Evolutionary conservation across 2,797 vertebrate genomes (phyloP).

Genomic region (Eidolon dupreanum): DNA sequence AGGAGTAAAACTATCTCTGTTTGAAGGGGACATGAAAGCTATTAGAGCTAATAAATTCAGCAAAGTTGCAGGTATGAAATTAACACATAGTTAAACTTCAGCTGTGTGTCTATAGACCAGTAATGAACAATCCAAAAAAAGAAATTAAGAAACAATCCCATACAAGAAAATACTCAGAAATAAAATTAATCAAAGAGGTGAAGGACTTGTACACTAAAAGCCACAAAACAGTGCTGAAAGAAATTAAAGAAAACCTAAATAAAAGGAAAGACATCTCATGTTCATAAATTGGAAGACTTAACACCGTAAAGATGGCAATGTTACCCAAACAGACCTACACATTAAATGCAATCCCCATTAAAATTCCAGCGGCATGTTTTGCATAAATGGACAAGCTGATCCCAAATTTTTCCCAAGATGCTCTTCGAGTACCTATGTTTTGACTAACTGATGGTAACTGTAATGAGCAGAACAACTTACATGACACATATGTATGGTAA

Average conservation of each 20-base stretch:
- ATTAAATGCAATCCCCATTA: not conserved
- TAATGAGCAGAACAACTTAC: not conserved
- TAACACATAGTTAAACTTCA: not conserved
- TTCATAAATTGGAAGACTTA: not conserved
- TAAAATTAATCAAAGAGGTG: not conserved
- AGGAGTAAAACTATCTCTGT: not conserved
- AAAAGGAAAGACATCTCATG: not conserved
- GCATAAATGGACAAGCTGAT: not conserved
- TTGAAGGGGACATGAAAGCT: not conserved
- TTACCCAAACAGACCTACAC: not conserved
- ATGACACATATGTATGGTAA: not conserved
- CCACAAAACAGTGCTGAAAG: not conserved
- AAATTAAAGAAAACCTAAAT: not conserved
- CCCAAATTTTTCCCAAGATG: not conserved
- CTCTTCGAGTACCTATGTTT: conserved; percentile 12
- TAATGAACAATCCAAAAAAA: not conserved
- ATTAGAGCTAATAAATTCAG: not conserved
- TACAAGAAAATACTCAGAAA: not conserved
- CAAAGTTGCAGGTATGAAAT: not conserved
- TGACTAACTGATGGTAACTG: not conserved
- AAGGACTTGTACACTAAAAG: not conserved
- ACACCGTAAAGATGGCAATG: not conserved
- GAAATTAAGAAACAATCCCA: not conserved
- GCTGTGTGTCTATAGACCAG: not conserved
- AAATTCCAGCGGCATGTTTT: not conserved